Evolutionary conservation across 1,140 invertebrate species (phyloP).

Genomic region (Pachypeltis micranthus): DNA sequence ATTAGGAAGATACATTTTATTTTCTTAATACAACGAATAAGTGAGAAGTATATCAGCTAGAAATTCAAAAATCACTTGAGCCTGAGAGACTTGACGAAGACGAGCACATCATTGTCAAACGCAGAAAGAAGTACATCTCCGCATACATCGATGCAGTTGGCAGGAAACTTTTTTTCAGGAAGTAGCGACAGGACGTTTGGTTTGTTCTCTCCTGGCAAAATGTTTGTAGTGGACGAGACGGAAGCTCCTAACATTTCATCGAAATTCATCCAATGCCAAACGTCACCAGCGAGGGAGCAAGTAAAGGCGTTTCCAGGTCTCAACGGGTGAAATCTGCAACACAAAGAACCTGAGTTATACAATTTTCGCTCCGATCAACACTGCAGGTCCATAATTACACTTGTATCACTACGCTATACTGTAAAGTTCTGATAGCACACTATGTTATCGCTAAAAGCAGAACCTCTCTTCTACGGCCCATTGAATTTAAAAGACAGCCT

Average conservation of each 20-base stretch:
- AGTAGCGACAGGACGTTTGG: neutral
- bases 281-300: conserved; percentile 6
- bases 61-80: too few relatives aligned
- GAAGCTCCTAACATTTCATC: neutral
- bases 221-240: neutral
- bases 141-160: conserved; percentile 11
- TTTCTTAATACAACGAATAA: too few relatives aligned
- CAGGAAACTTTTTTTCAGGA: conserved; percentile 6
- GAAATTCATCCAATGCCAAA: conserved; percentile 17
- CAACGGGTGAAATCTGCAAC: conserved; percentile 1
- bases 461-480: too few relatives aligned
- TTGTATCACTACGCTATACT: too few relatives aligned
- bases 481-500: too few relatives aligned
- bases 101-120: conserved; percentile 12
- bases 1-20: too few relatives aligned
- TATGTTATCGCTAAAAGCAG: too few relatives aligned
- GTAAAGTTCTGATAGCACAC: too few relatives aligned
- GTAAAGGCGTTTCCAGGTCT: conserved; percentile 12
- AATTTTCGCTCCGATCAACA: too few relatives aligned
- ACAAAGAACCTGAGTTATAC: too few relatives aligned
- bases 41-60: too few relatives aligned
- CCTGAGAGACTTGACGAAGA: neutral
- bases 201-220: neutral
- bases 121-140: conserved; percentile 4
- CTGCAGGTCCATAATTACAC: too few relatives aligned